A percentile compares a stretch with the other conserved stretches of the same genome.
phyloP scores from a whole-genome alignment of 2,888 invertebrate genomes.

The Venustoraphidia nigricollis region DNA sequence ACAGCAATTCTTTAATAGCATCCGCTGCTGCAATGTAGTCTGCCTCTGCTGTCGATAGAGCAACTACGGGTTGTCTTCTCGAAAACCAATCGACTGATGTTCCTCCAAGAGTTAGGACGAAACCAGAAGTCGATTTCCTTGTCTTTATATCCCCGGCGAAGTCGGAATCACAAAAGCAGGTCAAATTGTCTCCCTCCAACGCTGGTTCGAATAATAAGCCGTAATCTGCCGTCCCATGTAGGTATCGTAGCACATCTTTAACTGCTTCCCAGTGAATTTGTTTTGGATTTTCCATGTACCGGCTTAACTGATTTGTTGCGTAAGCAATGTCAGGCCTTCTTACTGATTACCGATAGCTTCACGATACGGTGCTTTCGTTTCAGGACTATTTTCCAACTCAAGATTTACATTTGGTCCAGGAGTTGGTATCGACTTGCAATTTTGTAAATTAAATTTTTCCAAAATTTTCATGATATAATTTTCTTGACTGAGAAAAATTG shows the following conservation, averaged over 20 bases:
- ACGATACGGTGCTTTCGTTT: constrained; percentile 7
- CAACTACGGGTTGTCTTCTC: too few relatives aligned
- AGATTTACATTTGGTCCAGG: too few relatives aligned
- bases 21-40: too few relatives aligned
- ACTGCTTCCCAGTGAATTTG: constrained; percentile 6
- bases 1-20: too few relatives aligned
- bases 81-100: too few relatives aligned
- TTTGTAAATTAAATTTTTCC: background rate
- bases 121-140: too few relatives aligned
- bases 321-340: constrained; percentile 9
- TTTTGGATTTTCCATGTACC: constrained; percentile 9
- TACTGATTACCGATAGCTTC: constrained; percentile 12
- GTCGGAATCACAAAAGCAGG: too few relatives aligned
- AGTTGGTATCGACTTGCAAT: background rate
- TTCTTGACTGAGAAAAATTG: constrained; percentile 2
- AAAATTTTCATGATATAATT: constrained; percentile 4
- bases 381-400: too few relatives aligned
- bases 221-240: constrained; percentile 7
- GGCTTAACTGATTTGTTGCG: constrained; percentile 7
- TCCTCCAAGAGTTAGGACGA: too few relatives aligned
- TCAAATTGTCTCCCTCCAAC: too few relatives aligned
- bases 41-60: too few relatives aligned
- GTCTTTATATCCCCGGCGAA: too few relatives aligned
- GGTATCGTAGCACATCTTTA: constrained; percentile 9
- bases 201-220: constrained; percentile 2